Base-by-base conservation (phyloP, 2,113 vertebrate species). In the Thinocorus orbignyianus region DNA sequence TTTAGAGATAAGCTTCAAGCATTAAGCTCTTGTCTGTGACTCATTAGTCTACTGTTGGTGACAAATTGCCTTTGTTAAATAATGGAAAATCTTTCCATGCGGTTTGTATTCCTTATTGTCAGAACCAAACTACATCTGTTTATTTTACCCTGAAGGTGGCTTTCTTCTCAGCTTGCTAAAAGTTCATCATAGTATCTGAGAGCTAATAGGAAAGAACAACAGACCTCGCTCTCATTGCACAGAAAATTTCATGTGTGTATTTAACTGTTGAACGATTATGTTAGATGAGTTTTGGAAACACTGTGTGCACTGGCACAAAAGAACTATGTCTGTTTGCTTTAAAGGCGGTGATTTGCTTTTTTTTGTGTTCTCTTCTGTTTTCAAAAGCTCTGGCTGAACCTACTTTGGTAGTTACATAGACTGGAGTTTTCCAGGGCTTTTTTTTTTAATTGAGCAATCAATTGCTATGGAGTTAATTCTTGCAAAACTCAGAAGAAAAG, bases 21-120 rank as follows among this genome's bases (percentile, higher is more conserved):
- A 70, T 90, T 93, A 93, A 92, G 78, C 84, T 81, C 7, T 92
- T 95, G 28, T 79, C 73, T 92, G 65, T 91, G 73, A 91, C 86
- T 95, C 81, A 69, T 86, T 79, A 71, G 69, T 72, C 83, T 91
- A 28, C 71, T 71, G 26, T 81, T 93, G 62, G 31, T 82, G 57
- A 65, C 26, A 55, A 48, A 66, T 83, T 76, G 46, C 78, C 72
- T 90, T 81, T 92, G 85, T 95, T 95, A 93, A 95, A 64, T 91
- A 10, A 57, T 33, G 76, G 93, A 92, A 95, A 92, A 87, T 89
- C 69, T 90, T 84, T 84, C 39, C 18, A 17, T 81, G 69, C 69
- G 37, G 48, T 91, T 93, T 81, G 16, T 81, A 54, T 82, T 93
- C 62, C 25, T 92, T 70, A 88, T 80, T 93, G 79, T 95, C 83